Base-by-base conservation (phyloP, 37 sponge, comb jelly and placozoan genomes). In the Hormiphora californensis region DNA sequence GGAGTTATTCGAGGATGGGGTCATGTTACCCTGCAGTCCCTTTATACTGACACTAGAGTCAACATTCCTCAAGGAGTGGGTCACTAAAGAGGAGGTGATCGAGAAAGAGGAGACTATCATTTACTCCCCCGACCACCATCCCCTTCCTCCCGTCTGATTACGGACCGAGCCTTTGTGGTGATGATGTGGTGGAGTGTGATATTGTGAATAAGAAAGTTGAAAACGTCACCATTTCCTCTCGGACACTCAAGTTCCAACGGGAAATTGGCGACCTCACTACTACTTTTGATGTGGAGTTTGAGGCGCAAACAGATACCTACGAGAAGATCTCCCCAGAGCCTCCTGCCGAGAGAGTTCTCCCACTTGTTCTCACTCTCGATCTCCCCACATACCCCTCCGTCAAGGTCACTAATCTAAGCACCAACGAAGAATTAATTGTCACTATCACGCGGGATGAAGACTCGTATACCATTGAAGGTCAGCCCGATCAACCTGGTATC, bases 31-130 rank as follows among this genome's bases (percentile, higher is more conserved):
- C 21, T 57, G 61, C 61, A 57, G 61, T 57, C 61, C 61, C 9
- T 57, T 57, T 15, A 57, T 57, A 21, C 30, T 57, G 7, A 19
- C 61, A 4, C 22, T 57, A 57, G 61, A 57, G 22, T 28, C 30
- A 28, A 30, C n/a, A 30, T 12, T 19, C 27, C 21, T 15, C 61
- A 57, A 57, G n/a, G 27, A 25, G 61, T 57, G 9, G 61, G n/a
- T 5, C 30, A 57, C n/a, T 28, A 25, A 25, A 57, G 27, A 49
- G 21, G 61, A 57, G 21, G 22, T 57, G 4, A 57, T 57, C 61
- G 61, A 57, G 61, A 57, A 57, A 57, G 61, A 57, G 61, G 30
- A 57, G 21, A 57, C 30, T 15, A 15, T 57, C 61, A 57, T 57
- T 28, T 57, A 28, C 22, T 57, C 61, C 5, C 61, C 61, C 21